Evolutionary conservation across 2,113 vertebrate genomes (phyloP).

Genomic region (Athene noctua): DNA sequence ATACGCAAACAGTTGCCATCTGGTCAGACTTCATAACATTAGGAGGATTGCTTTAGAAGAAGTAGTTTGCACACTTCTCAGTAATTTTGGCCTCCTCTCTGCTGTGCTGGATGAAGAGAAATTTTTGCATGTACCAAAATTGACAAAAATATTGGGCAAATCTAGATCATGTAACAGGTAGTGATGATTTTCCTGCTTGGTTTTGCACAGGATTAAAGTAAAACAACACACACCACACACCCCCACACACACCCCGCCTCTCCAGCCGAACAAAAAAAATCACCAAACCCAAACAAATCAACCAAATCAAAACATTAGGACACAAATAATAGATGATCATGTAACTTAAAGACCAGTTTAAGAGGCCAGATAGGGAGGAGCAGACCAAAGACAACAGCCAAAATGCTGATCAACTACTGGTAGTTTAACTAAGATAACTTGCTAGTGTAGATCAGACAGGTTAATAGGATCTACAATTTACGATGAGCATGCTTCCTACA

Average conservation of each 20-base stretch:
- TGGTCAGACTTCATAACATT: neutral
- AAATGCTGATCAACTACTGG: neutral
- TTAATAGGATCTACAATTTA: neutral
- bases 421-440: neutral
- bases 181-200: neutral
- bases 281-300: neutral
- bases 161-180: neutral
- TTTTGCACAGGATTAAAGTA: neutral
- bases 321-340: neutral
- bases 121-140: neutral
- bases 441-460: neutral
- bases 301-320: neutral
- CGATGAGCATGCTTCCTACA: neutral
- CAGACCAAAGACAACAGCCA: neutral
- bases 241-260: too few species aligned
- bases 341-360: neutral
- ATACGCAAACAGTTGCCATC: neutral
- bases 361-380: neutral
- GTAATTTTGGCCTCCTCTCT: neutral
- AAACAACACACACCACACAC: neutral
- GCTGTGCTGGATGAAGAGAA: neutral
- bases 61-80: neutral
- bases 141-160: neutral
- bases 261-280: neutral
- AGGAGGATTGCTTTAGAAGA: neutral